Conservation (phyloP, 2,888 invertebrate species). For the Cheilosia grossa region DNA sequence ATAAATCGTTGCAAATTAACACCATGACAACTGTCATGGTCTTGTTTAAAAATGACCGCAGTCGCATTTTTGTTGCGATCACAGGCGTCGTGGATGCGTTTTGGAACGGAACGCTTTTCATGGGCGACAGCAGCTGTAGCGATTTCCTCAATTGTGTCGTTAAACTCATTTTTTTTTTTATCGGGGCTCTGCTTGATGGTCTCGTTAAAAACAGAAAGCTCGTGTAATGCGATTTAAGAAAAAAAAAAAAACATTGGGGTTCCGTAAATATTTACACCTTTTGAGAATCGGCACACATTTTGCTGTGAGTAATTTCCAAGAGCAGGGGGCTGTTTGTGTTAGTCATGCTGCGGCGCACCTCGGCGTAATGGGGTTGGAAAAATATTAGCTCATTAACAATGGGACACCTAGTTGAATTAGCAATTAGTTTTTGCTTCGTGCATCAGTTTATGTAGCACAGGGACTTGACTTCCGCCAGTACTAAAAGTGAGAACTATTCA, state of each 20-base stretch:
- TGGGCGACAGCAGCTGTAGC: not conserved
- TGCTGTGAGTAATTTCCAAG: not conserved
- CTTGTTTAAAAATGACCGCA: not conserved
- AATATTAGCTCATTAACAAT: slow-evolving; percentile 17
- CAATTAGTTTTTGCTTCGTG: slow-evolving; percentile 6
- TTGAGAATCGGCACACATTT: not conserved
- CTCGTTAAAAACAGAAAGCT: slow-evolving; percentile 21
- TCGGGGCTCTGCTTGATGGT: slow-evolving; percentile 18
- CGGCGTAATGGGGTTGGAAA: slow-evolving; percentile 36
- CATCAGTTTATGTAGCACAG: not conserved
- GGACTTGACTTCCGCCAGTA: not conserved
- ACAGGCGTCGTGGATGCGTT: slow-evolving; percentile 24
- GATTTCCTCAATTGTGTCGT: slow-evolving; percentile 62
- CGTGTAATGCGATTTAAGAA: no score
- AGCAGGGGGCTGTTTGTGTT: slow-evolving; percentile 5
- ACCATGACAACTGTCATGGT: slow-evolving; percentile 60
- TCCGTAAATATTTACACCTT: slow-evolving; percentile 34
- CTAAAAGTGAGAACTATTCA: slow-evolving; percentile 6
- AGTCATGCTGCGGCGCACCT: slow-evolving; percentile 47
- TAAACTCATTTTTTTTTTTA: not conserved
- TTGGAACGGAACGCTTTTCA: not conserved
- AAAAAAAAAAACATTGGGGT: no score
- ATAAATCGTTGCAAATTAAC: slow-evolving; percentile 70
- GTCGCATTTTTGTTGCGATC: slow-evolving; percentile 15
- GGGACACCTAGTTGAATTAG: slow-evolving; percentile 24